Evolutionary conservation across 2,888 invertebrate genomes (phyloP), one percentile per base, ranked within the genome.

Genomic region (Taenaris catops): DNA sequence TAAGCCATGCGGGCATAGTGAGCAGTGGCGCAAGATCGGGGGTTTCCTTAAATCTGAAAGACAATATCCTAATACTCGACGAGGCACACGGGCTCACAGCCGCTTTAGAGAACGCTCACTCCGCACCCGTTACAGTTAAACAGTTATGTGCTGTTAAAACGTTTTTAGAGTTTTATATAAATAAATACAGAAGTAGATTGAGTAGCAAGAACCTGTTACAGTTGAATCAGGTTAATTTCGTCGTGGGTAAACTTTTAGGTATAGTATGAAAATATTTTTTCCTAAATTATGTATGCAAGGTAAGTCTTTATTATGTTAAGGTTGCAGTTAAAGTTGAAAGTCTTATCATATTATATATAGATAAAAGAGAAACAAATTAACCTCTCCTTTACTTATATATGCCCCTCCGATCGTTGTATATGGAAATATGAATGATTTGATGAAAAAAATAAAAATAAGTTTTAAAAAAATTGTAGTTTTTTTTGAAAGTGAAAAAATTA

Each of bases 51-150:
- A 78, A 87, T 37, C 55, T 91, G 1, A 90, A 91, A 53, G 90
- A 92, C 50, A 94, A 94, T 60, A 80, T 98, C 11, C 87, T 99
- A 0, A 94, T 99, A 39, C 88, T 96, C 8, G 99, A 99, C 63
- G 99, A 99, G 74, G 99, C 99, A 0, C 99, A 99, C 58, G 99
- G 99, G 69, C 88, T 99, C 1, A 80, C 98, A 4, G 96, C 98
- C 42, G 95, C 97, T 0, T 91, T 99, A 48, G 93, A 94, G 43
- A 93, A 92, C 57, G 94, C 98, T 53, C 92, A 98, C 63, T 94
- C 95, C 41, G 90, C 92, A 0, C 92, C 93, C 20, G 80, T 98
- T 6, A 90, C 87, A 0, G 88, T 89, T 0, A 81, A 86, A 49
- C 94, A 96, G 65, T 59, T 95, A 29, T 69, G 88, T 7, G 78